phyloP scores from a whole-genome alignment of 2,113 vertebrate genomes.

The Corythoichthys haematopterus region DNA sequence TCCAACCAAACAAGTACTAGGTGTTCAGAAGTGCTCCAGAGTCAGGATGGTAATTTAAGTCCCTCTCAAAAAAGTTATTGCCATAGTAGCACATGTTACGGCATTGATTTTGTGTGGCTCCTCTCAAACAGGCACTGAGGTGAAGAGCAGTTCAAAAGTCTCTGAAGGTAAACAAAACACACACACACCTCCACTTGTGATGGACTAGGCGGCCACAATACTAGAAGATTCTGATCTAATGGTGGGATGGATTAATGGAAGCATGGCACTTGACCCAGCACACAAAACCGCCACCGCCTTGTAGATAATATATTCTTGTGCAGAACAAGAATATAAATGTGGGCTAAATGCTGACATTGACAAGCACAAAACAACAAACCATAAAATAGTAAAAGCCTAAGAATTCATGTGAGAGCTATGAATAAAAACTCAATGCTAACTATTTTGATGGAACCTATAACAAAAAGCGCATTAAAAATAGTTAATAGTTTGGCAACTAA shows the following conservation, averaged over 20 bases:
- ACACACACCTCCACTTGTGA: constrained; percentile 14
- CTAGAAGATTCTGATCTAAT: constrained; percentile 28
- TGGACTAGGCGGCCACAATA: not conserved
- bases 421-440: constrained; percentile 35
- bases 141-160: constrained; percentile 82
- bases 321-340: not conserved
- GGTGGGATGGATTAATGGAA: constrained; percentile 23
- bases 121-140: constrained; percentile 89
- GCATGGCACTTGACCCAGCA: constrained; percentile 49
- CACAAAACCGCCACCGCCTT: not conserved
- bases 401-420: constrained; percentile 26
- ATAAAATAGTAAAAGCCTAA: constrained; percentile 36
- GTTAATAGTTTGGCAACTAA: constrained; percentile 58
- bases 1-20: constrained; percentile 10
- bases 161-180: constrained; percentile 71
- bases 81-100: constrained; percentile 73
- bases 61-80: constrained; percentile 58
- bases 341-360: constrained; percentile 24
- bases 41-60: not conserved
- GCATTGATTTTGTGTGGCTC: constrained; percentile 64
- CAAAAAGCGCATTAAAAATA: constrained; percentile 40
- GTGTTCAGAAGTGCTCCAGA: not conserved
- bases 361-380: constrained; percentile 19
- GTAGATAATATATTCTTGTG: constrained; percentile 21
- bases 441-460: constrained; percentile 37